phyloP scores from a whole-genome alignment of 2,113 vertebrate species.

The Planiliza haematocheilus region DNA sequence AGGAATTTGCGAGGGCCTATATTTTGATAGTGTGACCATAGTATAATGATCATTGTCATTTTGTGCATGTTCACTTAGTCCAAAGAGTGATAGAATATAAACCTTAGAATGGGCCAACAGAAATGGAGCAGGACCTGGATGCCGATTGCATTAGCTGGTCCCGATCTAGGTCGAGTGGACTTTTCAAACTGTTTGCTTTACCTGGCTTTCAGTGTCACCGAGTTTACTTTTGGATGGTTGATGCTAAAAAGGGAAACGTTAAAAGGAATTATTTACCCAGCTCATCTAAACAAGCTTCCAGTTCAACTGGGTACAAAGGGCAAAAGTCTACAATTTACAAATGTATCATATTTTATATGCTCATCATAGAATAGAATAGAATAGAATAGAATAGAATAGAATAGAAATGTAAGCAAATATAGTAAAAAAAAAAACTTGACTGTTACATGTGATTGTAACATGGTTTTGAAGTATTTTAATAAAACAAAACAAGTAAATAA shows the following conservation, averaged over 20 bases:
- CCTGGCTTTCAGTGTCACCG: background rate
- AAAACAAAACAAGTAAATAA: no score
- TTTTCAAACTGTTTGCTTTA: slow-evolving; percentile 31
- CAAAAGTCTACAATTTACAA: no score
- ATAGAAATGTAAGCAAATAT: no score
- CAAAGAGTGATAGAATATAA: background rate
- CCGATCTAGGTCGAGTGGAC: background rate
- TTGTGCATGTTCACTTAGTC: no score
- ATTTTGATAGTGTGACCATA: background rate
- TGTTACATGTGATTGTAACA: no score
- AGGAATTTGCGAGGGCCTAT: background rate
- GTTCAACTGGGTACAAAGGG: no score
- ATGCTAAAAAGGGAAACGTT: background rate
- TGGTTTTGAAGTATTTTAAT: no score
- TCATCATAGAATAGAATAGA: no score
- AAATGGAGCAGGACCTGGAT: background rate
- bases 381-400: no score
- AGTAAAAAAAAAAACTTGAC: no score
- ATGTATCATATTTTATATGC: no score
- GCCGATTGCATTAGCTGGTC: background rate
- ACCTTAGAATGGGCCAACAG: background rate
- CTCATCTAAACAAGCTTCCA: background rate
- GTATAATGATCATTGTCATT: background rate
- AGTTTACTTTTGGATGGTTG: background rate
- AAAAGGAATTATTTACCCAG: background rate